These are phyloP conservation scores for Ciconia stormi DNA, from an alignment of 2,113 vertebrate genomes.

Conservation along the genomic window DNA sequence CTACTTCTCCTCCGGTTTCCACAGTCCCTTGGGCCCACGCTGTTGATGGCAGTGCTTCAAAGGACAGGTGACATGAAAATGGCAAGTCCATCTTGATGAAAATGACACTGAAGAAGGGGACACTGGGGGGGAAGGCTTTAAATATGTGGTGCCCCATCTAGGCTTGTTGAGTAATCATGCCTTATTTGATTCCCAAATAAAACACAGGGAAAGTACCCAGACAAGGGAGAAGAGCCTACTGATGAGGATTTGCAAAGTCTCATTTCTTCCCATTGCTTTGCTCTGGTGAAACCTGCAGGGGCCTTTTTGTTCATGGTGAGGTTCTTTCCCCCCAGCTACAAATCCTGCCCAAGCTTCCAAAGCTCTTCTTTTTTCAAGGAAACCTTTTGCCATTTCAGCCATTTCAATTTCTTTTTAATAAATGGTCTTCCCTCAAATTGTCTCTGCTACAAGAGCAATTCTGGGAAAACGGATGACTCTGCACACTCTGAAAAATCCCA, in stretches of 20 bases:
- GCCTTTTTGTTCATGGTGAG: neutral
- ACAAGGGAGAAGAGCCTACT: neutral
- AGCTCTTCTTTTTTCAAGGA: neutral
- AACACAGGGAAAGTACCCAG: neutral
- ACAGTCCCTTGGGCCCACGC: neutral
- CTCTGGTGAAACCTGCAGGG: neutral
- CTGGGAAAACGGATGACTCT: slow-evolving; percentile 32
- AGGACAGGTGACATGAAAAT: neutral
- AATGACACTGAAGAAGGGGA: neutral
- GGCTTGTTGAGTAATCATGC: neutral
- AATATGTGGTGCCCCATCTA: neutral
- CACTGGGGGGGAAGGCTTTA: neutral
- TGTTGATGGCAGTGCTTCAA: neutral
- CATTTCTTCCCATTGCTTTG: neutral
- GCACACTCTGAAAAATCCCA: neutral
- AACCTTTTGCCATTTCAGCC: neutral
- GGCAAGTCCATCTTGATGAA: neutral
- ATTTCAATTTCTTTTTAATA: slow-evolving; percentile 24
- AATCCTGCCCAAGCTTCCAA: neutral
- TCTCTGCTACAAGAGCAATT: neutral
- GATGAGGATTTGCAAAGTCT: neutral
- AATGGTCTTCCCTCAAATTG: slow-evolving; percentile 15
- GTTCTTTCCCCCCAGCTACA: neutral
- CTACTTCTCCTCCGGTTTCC: neutral
- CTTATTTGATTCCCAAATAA: neutral